Conservation (phyloP, 2,888 invertebrate genomes). For the Hydriomena furcata region DNA sequence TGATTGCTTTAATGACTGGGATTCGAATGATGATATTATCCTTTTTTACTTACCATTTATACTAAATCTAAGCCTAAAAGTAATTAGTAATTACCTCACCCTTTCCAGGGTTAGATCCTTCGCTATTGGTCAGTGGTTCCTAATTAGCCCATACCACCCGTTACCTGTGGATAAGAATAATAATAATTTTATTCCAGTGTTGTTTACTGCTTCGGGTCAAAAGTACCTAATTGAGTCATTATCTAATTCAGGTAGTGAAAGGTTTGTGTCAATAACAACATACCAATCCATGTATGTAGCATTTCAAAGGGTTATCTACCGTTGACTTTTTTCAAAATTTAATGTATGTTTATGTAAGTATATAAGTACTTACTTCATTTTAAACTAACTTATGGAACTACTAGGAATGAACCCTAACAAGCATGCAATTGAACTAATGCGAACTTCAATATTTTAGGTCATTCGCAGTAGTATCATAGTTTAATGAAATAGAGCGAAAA, state of each 20-base stretch:
- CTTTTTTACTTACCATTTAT: constrained; percentile 38
- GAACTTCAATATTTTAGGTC: too few species aligned
- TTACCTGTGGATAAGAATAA: constrained; percentile 26
- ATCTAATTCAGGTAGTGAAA: constrained; percentile 16
- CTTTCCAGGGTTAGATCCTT: constrained; percentile 32
- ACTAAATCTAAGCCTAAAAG: constrained; percentile 20
- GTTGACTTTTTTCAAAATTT: too few species aligned
- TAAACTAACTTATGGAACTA: too few species aligned
- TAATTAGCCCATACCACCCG: constrained; percentile 28
- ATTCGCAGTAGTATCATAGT: too few species aligned
- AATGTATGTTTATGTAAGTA: too few species aligned
- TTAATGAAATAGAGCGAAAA: too few species aligned
- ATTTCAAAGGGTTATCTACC: too few species aligned
- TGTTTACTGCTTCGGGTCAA: constrained; percentile 1
- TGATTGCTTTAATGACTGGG: constrained; percentile 41
- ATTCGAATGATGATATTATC: constrained; percentile 38
- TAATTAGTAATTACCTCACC: constrained; percentile 43
- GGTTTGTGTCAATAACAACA: constrained; percentile 14
- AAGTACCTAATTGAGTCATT: constrained; percentile 9
- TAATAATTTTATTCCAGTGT: constrained; percentile 2
- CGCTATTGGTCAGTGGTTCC: constrained; percentile 26
- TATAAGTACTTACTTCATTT: too few species aligned
- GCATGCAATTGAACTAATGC: too few species aligned
- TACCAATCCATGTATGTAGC: not conserved
- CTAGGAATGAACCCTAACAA: too few species aligned